Evolutionary conservation across 2,888 invertebrate species (phyloP).

Genomic region (Acrocyrtus sp.): DNA sequence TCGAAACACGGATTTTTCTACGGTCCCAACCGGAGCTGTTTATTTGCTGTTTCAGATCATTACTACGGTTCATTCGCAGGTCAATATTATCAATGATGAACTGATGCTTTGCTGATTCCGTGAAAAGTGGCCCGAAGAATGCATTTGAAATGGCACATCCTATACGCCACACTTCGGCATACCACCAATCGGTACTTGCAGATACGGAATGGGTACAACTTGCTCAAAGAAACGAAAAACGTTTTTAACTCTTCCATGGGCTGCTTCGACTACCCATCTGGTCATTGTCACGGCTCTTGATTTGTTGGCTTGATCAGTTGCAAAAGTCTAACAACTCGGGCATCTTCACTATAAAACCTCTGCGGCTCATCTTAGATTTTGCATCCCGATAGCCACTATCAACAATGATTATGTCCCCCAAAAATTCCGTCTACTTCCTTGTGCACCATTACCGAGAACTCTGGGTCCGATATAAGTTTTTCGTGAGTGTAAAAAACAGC

Average conservation of each 20-base stretch:
- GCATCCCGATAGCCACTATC: neutral
- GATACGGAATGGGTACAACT: neutral
- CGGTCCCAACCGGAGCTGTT: neutral
- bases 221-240: slow-evolving; percentile 34
- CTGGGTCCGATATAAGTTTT: too few species aligned
- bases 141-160: slow-evolving; percentile 28
- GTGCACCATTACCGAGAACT: too few species aligned
- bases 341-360: too few species aligned
- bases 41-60: neutral
- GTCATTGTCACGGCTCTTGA: slow-evolving; percentile 25
- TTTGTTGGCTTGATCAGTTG: slow-evolving; percentile 28
- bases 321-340: neutral
- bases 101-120: too few species aligned
- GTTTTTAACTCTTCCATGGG: slow-evolving; percentile 43
- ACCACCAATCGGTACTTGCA: neutral
- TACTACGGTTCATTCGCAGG: neutral
- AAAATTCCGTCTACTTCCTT: slow-evolving; percentile 13
- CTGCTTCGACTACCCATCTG: slow-evolving; percentile 43
- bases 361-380: too few species aligned
- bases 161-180: slow-evolving; percentile 6
- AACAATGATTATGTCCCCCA: slow-evolving; percentile 13
- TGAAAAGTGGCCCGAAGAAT: slow-evolving; percentile 6
- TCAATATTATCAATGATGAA: neutral
- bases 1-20: neutral
- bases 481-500: neutral